Conservation (phyloP, 1,140 invertebrate species). For the Drosophila rhopaloa region DNA sequence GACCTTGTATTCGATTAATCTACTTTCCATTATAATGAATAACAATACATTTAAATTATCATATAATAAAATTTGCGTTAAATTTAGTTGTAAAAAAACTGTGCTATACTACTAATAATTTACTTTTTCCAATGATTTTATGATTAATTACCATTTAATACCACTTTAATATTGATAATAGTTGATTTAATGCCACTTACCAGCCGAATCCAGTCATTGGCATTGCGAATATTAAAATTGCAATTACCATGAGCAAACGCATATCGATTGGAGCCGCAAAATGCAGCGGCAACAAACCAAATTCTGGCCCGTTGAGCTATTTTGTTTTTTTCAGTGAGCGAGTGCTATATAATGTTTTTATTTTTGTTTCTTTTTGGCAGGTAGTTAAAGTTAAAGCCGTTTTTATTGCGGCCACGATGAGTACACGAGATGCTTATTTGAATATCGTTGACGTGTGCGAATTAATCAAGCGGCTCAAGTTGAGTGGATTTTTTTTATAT, state of each 20-base stretch:
- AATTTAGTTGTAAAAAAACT: too few species aligned
- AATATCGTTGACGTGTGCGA: constrained; percentile 64
- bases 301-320: constrained; percentile 63
- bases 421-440: constrained; percentile 69
- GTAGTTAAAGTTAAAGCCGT: constrained; percentile 65
- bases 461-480: constrained; percentile 69
- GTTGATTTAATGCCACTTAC: constrained; percentile 48
- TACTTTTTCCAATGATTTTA: too few species aligned
- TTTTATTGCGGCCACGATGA: constrained; percentile 64
- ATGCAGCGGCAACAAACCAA: constrained; percentile 75
- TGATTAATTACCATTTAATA: too few species aligned
- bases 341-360: constrained; percentile 20
- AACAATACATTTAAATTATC: too few species aligned
- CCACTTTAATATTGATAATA: neutral
- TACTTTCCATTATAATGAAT: too few species aligned
- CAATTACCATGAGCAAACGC: constrained; percentile 83
- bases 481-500: constrained; percentile 35
- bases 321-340: constrained; percentile 15
- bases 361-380: constrained; percentile 48
- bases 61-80: too few species aligned
- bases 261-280: constrained; percentile 78
- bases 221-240: constrained; percentile 84
- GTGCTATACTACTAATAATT: too few species aligned
- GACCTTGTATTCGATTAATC: too few species aligned
- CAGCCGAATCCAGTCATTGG: constrained; percentile 84